Evolutionary conservation across 2,113 vertebrate species (phyloP), one percentile per base, ranked within the genome.

Genomic region (Channa maculata): DNA sequence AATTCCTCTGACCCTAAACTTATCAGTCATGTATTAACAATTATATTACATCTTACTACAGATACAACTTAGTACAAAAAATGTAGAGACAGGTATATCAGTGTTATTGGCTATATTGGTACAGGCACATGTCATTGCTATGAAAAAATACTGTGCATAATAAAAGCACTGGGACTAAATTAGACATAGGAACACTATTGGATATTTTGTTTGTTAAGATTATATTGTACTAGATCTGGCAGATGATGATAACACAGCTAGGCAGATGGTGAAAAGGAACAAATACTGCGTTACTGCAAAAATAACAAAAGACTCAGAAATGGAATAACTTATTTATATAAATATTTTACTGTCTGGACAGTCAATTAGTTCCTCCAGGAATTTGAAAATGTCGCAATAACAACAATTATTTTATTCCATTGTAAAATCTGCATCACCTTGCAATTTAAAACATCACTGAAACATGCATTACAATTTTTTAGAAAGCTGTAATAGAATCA

Each of bases 1-100:
- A 74, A 75, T 58, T 70, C 38, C 33, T 5, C 38, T 75, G 58
- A 81, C 66, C 70, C 15, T 57, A 44, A 59, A 49, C 8, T 12
- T 49, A 49, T 41, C 13, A 39, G 44, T 72, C 34, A 58, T 4
- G 13, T 24, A 24, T 24, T 24, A 59, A 46, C 9, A 15, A 45
- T 53, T n/a, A 9, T 41, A 52, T 61, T 15, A 8, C 12, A 65
- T 9, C 4, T 57, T 36, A 13, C 24, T 24, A 24, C 24, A 24
- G 24, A 24, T 24, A 24, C 3, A 24, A 14, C 14, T 51, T 14
- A 48, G 8, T 45, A 10, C 9, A 46, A 41, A 68, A 13, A 65
- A 43, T 54, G 24, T 24, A 53, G 34, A 60, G 48, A 34, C 24
- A 34, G 10, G 6, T 43, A 34, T 33, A 48, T 24, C 24, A 24